Conservation (phyloP, 1,140 invertebrate genomes). For the Diplogasteroides magnus region DNA sequence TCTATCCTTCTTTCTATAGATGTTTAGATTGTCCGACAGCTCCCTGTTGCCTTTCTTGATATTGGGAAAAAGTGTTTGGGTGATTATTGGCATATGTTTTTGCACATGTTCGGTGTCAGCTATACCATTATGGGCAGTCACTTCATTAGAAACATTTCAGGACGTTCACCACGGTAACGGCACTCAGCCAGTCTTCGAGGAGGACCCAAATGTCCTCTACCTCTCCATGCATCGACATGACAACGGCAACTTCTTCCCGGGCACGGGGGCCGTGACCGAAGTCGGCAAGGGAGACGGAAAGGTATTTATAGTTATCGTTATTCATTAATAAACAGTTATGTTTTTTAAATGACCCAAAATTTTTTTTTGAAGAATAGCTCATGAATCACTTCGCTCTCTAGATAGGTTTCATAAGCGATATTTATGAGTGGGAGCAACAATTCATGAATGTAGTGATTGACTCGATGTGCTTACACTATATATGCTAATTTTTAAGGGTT, state of each 20-base stretch:
- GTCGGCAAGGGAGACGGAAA: slow-evolving; percentile 80
- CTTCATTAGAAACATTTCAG: slow-evolving; percentile 1
- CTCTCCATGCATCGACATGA: slow-evolving; percentile 97
- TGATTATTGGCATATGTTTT: too few species aligned
- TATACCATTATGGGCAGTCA: background rate
- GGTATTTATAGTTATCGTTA: background rate
- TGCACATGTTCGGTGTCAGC: too few species aligned
- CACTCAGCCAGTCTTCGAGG: slow-evolving; percentile 96
- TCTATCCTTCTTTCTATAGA: too few species aligned
- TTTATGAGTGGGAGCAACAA: too few species aligned
- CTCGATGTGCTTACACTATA: background rate
- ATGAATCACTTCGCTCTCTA: too few species aligned
- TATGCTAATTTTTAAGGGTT: slow-evolving; percentile 63
- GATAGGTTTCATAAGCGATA: too few species aligned
- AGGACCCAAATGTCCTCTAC: slow-evolving; percentile 87
- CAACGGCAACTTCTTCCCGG: slow-evolving; percentile 98
- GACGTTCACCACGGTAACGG: slow-evolving; percentile 99
- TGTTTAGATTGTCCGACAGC: too few species aligned
- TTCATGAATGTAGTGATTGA: too few species aligned
- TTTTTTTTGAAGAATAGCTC: too few species aligned
- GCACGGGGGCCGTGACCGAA: slow-evolving; percentile 63
- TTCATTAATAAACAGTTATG: background rate
- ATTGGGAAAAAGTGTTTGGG: too few species aligned
- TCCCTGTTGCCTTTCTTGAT: too few species aligned
- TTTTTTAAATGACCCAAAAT: too few species aligned